Conservation (phyloP, 1,140 invertebrate species). For the Dryas iulia region DNA sequence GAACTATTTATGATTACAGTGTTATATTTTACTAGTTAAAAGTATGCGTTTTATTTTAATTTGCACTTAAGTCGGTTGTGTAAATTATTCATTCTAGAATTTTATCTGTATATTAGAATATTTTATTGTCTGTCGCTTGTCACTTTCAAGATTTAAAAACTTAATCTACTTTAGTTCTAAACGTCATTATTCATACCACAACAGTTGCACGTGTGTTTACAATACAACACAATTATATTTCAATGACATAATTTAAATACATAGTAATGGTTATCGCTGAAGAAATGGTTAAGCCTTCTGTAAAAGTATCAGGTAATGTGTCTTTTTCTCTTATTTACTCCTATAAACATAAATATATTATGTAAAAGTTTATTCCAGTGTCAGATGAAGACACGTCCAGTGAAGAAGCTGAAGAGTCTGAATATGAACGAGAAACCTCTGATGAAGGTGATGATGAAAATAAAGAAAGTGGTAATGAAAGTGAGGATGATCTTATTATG, state of each 20-base stretch:
- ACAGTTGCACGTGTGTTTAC: background rate
- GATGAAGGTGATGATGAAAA: slow-evolving; percentile 29
- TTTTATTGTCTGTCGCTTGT: background rate
- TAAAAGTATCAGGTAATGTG: slow-evolving; percentile 60
- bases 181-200: background rate
- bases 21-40: too few relatives aligned
- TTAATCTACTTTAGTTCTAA: too few relatives aligned
- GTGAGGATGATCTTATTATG: slow-evolving; percentile 41
- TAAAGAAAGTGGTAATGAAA: slow-evolving; percentile 31
- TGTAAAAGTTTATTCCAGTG: slow-evolving; percentile 39
- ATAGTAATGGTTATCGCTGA: slow-evolving; percentile 50
- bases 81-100: too few relatives aligned
- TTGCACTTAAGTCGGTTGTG: too few relatives aligned
- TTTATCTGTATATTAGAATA: background rate
- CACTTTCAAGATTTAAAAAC: too few relatives aligned
- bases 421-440: slow-evolving; percentile 46
- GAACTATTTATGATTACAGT: too few relatives aligned
- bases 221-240: background rate
- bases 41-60: too few relatives aligned
- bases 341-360: background rate
- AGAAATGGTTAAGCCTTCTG: slow-evolving; percentile 49
- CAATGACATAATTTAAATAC: background rate
- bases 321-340: background rate
- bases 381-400: slow-evolving; percentile 55
- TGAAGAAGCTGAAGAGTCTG: slow-evolving; percentile 48